Base-by-base conservation (phyloP, 2,888 invertebrate species). In the Lysandra bellargus region DNA sequence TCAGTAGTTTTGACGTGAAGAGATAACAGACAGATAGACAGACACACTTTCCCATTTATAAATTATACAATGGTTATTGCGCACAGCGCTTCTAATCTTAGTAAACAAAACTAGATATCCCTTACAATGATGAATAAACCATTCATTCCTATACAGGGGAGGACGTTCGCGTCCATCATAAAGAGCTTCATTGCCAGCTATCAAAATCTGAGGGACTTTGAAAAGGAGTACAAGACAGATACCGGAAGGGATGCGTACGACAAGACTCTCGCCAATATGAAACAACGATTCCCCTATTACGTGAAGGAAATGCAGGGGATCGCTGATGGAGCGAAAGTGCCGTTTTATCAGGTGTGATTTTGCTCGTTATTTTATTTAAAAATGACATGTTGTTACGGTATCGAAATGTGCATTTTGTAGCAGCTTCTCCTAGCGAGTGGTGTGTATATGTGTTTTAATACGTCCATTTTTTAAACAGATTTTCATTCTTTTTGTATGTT, bases 241-340 rank as follows among this genome's bases (percentile, higher is more conserved):
- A 95, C 95, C 83, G 98, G 98, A 78, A 95, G 95, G 81, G 88
- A 93, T 81, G 96, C 96, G 0, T 98, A 98, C 86, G 97, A 98
- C 44, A 96, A 95, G 80, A 98, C 97, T 0, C 92, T 98, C 74
- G 95, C 94, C 4, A 95, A 95, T 81, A 96, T 97, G 83, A 96
- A 96, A 83, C 89, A 94, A 78, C 96, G 96, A 84, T 98, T 96
- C 89, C 98, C 98, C 0, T 97, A 98, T 85, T 98, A 98, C 86
- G 93, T 98, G 1, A 95, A 96, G 81, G 98, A 98, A 90, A 93
- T 98, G 69, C 96, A 97, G 87, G 98, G 98, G 7, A 96, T 97
- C n/a, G 97, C 98, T 7, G 97, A 98, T 86, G 98, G 98, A 0
- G 96, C 98, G 1, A 95, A 96, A 83, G 97, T 98, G 4, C 97